Conservation (phyloP, 2,888 invertebrate species). For the Clitarchus hookeri region DNA sequence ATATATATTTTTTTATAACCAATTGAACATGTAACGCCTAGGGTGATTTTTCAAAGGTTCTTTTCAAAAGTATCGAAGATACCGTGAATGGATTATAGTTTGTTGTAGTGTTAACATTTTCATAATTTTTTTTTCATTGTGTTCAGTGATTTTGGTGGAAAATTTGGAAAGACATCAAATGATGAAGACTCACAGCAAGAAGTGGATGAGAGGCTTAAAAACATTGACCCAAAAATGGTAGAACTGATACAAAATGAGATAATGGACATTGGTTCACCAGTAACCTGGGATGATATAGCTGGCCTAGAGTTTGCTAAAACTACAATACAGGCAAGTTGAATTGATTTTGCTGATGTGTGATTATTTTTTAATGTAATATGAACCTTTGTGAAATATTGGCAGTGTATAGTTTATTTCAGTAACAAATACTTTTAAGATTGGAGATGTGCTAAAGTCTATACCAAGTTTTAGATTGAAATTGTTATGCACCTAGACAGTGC, state of each 20-base stretch:
- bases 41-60: too few relatives aligned
- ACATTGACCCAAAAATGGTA: conserved; percentile 90
- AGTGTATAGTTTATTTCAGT: neutral
- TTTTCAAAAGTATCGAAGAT: too few relatives aligned
- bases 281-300: conserved; percentile 93
- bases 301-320: conserved; percentile 91
- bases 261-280: conserved; percentile 77
- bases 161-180: conserved; percentile 24
- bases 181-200: conserved; percentile 30
- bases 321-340: conserved; percentile 68
- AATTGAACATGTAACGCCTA: too few relatives aligned
- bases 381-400: neutral
- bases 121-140: neutral
- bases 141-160: conserved; percentile 29
- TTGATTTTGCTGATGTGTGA: neutral
- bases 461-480: too few relatives aligned
- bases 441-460: too few relatives aligned
- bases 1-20: too few relatives aligned
- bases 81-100: too few relatives aligned
- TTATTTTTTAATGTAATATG: conserved; percentile 20
- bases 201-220: conserved; percentile 70
- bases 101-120: too few relatives aligned
- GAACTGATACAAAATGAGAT: conserved; percentile 92
- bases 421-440: neutral
- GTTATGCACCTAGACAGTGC: too few relatives aligned